These are phyloP conservation scores for Campopleginae sp. DNA, from an alignment of 2,888 invertebrate species.

Conservation along the genomic window DNA sequence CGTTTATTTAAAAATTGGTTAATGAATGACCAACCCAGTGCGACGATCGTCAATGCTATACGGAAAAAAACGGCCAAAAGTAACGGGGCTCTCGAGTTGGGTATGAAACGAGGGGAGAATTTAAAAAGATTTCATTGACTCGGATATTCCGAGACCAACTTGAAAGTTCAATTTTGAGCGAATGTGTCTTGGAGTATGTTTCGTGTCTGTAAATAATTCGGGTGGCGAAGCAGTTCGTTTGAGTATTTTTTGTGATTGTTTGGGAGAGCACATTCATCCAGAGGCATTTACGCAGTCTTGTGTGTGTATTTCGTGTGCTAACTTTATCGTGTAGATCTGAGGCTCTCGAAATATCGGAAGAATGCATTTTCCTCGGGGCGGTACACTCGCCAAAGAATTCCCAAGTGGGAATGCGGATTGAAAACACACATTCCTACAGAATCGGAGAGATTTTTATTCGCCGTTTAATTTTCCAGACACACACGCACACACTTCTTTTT, in stretches of 20 bases:
- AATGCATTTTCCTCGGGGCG: conserved; percentile 44
- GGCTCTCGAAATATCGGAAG: conserved; percentile 53
- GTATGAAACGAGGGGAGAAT: background rate
- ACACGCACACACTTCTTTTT: background rate
- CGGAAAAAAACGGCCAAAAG: conserved; percentile 30
- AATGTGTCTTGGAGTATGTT: conserved; percentile 1
- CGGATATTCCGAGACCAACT: background rate
- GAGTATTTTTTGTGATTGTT: conserved; percentile 2
- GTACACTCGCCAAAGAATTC: conserved; percentile 11
- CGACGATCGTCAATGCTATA: conserved; percentile 33
- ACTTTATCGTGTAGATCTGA: conserved; percentile 55
- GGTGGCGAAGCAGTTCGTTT: background rate
- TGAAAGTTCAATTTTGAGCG: conserved; percentile 1
- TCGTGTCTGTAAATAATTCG: background rate
- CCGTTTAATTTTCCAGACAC: background rate
- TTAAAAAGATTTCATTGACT: background rate
- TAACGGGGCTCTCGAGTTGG: conserved; percentile 43
- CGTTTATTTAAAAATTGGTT: conserved; percentile 29
- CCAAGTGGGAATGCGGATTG: conserved; percentile 36
- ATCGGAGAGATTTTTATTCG: conserved; percentile 21
- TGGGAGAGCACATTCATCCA: conserved; percentile 15
- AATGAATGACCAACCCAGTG: conserved; percentile 44
- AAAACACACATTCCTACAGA: conserved; percentile 32
- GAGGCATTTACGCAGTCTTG: conserved; percentile 1
- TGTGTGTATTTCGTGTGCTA: conserved; percentile 23